Evolutionary conservation across 2,113 vertebrate genomes (phyloP).

Genomic region (Haliaeetus leucogaster): DNA sequence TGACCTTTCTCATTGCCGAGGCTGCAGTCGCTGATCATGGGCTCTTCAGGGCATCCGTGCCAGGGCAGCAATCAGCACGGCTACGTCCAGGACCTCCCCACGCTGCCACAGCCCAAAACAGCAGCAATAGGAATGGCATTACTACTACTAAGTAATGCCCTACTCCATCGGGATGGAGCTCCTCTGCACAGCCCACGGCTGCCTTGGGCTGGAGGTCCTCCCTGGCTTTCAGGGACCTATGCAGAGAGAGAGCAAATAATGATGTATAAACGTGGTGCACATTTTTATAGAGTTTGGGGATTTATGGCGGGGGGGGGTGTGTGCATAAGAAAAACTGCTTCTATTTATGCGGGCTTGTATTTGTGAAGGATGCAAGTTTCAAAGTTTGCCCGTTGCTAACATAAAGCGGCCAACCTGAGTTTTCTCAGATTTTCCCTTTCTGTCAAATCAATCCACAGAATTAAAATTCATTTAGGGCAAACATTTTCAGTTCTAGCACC

Average conservation of each 20-base stretch:
- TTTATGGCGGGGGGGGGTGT: background rate
- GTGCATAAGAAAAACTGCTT: background rate
- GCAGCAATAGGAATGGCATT: too few species aligned
- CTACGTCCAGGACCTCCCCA: background rate
- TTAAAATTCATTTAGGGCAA: background rate
- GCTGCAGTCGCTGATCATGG: accelerated
- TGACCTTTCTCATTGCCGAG: accelerated
- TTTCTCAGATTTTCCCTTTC: background rate
- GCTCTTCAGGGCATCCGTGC: background rate
- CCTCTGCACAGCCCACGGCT: background rate
- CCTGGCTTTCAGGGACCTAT: background rate
- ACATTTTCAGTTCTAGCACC: background rate
- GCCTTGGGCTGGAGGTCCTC: background rate
- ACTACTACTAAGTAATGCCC: background rate
- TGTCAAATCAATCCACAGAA: background rate
- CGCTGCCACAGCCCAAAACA: background rate
- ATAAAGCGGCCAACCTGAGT: background rate
- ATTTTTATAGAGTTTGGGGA: background rate
- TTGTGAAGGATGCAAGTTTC: background rate
- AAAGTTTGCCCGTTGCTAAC: background rate
- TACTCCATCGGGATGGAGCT: accelerated
- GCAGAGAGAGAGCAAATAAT: background rate
- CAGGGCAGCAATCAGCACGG: background rate
- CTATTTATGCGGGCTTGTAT: background rate
- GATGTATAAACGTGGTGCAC: background rate